Conservation (phyloP, 2,797 vertebrate species). For the Ambastaia sidthimunki region DNA sequence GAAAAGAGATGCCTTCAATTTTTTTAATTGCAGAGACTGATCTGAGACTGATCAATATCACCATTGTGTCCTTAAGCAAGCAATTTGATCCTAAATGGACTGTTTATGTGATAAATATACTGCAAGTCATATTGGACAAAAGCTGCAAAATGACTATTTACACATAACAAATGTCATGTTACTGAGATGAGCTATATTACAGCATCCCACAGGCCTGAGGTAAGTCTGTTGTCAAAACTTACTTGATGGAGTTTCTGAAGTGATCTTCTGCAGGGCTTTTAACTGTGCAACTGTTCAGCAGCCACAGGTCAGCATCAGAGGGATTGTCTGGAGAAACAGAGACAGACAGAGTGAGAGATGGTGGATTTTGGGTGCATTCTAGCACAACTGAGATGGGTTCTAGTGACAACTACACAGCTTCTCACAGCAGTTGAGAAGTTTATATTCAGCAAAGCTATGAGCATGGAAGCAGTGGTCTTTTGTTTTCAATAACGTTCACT, state of each 20-base stretch:
- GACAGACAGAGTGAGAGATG: constrained; percentile 5
- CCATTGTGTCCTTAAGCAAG: too few species aligned
- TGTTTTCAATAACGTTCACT: too few species aligned
- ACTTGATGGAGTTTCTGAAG: constrained; percentile 98
- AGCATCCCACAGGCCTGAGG: background rate
- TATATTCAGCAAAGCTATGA: background rate
- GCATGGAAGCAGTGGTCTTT: too few species aligned
- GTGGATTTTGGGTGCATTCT: background rate
- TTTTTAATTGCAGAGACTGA: too few species aligned
- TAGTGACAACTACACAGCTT: too few species aligned
- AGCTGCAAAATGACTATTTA: too few species aligned
- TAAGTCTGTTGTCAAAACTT: constrained; percentile 61
- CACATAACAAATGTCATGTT: background rate
- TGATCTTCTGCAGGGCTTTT: constrained; percentile 98
- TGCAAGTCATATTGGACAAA: too few species aligned
- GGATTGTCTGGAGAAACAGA: constrained; percentile 80
- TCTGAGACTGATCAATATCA: too few species aligned
- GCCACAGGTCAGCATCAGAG: constrained; percentile 91
- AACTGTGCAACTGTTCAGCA: constrained; percentile 98
- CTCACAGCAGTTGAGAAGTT: background rate
- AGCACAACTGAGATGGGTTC: too few species aligned
- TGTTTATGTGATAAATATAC: too few species aligned
- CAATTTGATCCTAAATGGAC: too few species aligned
- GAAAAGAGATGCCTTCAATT: too few species aligned
- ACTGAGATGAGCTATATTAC: background rate